Conservation (phyloP, 2,113 vertebrate genomes). For the Athene cunicularia region DNA sequence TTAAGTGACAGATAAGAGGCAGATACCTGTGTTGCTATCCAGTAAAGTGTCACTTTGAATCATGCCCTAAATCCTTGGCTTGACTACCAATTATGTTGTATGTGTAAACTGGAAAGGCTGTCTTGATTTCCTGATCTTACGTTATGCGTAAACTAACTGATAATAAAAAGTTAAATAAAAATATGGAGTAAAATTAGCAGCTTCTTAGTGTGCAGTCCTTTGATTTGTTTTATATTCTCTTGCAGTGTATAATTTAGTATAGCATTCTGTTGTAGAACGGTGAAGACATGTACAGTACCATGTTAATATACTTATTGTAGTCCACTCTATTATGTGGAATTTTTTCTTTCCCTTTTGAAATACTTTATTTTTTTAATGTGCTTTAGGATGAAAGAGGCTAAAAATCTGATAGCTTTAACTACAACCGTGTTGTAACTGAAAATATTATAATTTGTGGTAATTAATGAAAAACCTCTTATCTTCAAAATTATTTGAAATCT, state of each 20-base stretch:
- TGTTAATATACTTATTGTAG: not conserved
- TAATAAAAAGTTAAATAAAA: not conserved
- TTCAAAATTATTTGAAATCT: not conserved
- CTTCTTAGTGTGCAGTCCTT: not conserved
- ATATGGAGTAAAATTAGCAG: not conserved
- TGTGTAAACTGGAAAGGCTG: not conserved
- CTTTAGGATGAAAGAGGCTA: not conserved
- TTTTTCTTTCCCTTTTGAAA: not conserved
- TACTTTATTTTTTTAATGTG: not conserved
- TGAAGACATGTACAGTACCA: not conserved
- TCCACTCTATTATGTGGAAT: not conserved
- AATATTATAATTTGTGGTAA: not conserved
- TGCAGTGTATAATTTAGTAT: not conserved
- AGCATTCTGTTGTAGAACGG: not conserved
- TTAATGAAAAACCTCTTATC: not conserved
- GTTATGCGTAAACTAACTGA: accelerated
- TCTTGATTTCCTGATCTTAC: not conserved
- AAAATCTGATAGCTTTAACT: not conserved
- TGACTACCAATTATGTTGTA: not conserved
- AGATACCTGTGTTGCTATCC: not conserved
- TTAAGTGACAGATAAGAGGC: not conserved
- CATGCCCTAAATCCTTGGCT: not conserved
- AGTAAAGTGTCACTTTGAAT: not conserved
- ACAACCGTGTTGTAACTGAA: not conserved
- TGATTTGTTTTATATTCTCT: not conserved